Percentiles rank a stretch among this genome's conserved stretches.
These are phyloP conservation scores for Drosophila mimica DNA, from an alignment of 2,888 invertebrate species.

Conservation along the genomic window DNA sequence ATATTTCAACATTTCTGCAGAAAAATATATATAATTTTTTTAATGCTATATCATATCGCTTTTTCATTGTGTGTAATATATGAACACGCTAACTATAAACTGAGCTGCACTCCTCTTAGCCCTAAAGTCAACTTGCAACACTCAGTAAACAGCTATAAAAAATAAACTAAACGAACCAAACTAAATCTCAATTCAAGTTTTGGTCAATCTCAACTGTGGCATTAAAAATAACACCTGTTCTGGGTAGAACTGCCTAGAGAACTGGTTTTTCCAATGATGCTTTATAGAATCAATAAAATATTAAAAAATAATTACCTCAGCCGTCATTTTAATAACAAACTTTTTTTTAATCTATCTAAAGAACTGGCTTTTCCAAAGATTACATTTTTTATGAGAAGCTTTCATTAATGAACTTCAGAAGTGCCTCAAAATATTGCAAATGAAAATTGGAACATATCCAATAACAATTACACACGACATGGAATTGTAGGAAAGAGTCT, in stretches of 20 bases:
- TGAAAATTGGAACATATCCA: background rate
- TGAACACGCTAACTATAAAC: no score
- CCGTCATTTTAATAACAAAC: background rate
- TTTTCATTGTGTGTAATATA: background rate
- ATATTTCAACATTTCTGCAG: slow-evolving; percentile 32
- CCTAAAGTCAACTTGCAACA: background rate
- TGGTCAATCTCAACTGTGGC: background rate
- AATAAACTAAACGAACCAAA: background rate
- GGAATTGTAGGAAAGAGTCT: background rate
- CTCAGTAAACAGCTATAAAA: background rate
- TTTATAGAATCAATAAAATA: background rate
- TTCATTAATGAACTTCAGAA: background rate
- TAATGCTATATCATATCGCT: background rate
- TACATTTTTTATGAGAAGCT: background rate
- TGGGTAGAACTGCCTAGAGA: background rate
- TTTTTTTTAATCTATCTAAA: background rate
- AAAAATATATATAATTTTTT: background rate
- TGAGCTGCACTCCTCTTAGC: background rate
- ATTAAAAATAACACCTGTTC: background rate
- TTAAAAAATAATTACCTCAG: background rate
- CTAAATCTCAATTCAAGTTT: background rate
- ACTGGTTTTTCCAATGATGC: background rate
- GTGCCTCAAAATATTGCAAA: background rate
- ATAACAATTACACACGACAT: slow-evolving; percentile 16
- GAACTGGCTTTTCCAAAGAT: background rate